Evolutionary conservation across 2,888 invertebrate species (phyloP).

Genomic region (Azorinus chamasolen): DNA sequence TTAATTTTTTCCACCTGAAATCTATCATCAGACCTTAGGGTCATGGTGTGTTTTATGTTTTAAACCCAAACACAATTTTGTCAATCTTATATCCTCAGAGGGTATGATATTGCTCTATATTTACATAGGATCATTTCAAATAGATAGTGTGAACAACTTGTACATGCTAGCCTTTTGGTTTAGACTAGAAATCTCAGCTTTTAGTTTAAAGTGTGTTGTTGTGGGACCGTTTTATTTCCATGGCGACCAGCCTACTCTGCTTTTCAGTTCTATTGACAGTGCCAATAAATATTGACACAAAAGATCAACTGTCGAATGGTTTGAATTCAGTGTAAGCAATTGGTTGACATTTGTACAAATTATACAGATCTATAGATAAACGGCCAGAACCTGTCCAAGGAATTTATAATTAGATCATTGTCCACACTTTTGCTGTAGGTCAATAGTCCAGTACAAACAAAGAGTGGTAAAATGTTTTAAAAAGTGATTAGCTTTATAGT

Average conservation of each 20-base stretch:
- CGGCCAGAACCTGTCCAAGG: conserved; percentile 2
- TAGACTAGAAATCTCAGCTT: too few species aligned
- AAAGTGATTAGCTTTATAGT: conserved; percentile 24
- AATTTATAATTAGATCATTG: conserved; percentile 41
- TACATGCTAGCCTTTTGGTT: too few species aligned
- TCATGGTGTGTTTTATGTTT: too few species aligned
- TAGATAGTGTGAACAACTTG: too few species aligned
- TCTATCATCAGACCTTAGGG: too few species aligned
- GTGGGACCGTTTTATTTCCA: conserved; percentile 51
- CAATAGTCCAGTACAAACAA: conserved; percentile 27
- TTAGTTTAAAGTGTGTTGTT: too few species aligned
- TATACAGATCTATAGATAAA: conserved; percentile 16
- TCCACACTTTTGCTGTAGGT: conserved; percentile 7
- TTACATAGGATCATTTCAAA: too few species aligned
- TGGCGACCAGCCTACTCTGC: conserved; percentile 27
- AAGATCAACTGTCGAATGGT: conserved; percentile 3
- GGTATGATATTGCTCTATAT: too few species aligned
- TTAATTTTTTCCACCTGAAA: too few species aligned
- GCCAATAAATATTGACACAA: conserved; percentile 36
- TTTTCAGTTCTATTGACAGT: conserved; percentile 25
- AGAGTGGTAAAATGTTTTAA: conserved; percentile 49
- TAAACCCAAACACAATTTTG: too few species aligned
- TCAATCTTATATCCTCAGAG: too few species aligned
- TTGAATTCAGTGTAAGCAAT: not conserved
- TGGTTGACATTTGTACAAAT: not conserved